Base-by-base conservation (phyloP, 1,140 invertebrate genomes). In the Riptortus pedestris region DNA sequence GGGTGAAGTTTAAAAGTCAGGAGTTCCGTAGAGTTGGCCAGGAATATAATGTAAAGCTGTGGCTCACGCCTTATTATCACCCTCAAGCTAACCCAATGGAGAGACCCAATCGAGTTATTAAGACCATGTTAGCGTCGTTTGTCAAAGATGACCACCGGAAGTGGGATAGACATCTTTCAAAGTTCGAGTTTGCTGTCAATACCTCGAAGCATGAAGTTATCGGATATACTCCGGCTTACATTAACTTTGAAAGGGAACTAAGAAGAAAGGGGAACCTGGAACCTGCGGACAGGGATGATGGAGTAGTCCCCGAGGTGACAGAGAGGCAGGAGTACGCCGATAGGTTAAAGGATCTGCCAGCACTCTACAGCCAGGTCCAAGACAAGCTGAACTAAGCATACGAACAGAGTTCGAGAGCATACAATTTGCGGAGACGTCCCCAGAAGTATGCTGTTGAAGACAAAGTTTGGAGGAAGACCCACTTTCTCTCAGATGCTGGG, bases 161-260 rank as follows among this genome's bases (percentile, higher is more conserved):
- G 0, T 78, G 74, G 74, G 67, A 74, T 52, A 58, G 67, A 0
- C 64, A 72, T 24, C 62, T 79, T 2, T 67, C 70, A 0, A 70
- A 72, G 24, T 69, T 78, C 2, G 67, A 71, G 0, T 78, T 75
- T 62, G 75, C 76, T 0, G 71, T 75, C 62, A 78, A 78, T 59
- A 74, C 75, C 1, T 73, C 72, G 0, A 65, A 69, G 2, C 64
- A 74, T 65, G 65, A 70, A 9, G 67, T 71, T 0, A 78, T 74
- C 7, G 62, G 69, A 1, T 74, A 69, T 47, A 73, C 73, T 0
- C 73, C 75, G 11, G 72, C 73, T 7, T 72, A 72, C 18, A 57
- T 75, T 7, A 75, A 69, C 16, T 72, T 73, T 27, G 74, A 72
- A 16, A 58, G 73, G 48, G 73, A 76, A 60, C 51, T 75, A n/a